Evolutionary conservation across 2,888 invertebrate genomes (phyloP), one percentile per base, ranked within the genome.

Genomic region (Palloptera scutellata): DNA sequence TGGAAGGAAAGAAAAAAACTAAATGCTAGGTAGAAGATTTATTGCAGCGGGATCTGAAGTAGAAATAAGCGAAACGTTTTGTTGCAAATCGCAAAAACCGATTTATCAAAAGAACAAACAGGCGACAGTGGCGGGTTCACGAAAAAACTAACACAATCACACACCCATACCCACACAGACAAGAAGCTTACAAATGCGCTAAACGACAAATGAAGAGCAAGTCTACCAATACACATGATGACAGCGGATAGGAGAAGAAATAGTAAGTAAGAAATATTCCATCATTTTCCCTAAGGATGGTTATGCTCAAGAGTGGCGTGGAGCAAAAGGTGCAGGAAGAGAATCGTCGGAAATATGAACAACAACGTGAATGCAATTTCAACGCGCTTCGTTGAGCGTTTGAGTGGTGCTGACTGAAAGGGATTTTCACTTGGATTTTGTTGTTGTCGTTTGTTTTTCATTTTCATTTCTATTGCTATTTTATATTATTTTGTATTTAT

Each of bases 41-140:
- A 53, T 60, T 65, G 51, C 59, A 19, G 55, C 45, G 48, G 52
- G 42, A 48, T 1, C 13, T 48, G 51, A n/a, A n/a, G 51, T 4
- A 48, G 15, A 1, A n/a, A 12, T 19, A 17, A 66, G 61, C 54
- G 61, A 51, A 61, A 61, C 41, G 51, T 48, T 61, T 48, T 61
- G 55, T 19, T 8, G 15, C 48, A n/a, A 15, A 42, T 58, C 30
- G 45, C 57, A 20, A 11, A n/a, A 58, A 57, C 68, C 77, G 75
- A 77, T 78, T 79, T 79, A 70, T 74, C 75, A 72, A 70, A 71
- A 60, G 69, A 61, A 58, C 48, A 64, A 69, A 48, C 13, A 17
- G 62, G 60, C 30, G 30, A 30, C 30, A 30, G 2, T 30, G 30
- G 30, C 30, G 2, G 30, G 2, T 60, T 59, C 45, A 63, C 53